These are phyloP conservation scores for Melieria picta DNA, from an alignment of 2,888 invertebrate species.

Conservation along the genomic window DNA sequence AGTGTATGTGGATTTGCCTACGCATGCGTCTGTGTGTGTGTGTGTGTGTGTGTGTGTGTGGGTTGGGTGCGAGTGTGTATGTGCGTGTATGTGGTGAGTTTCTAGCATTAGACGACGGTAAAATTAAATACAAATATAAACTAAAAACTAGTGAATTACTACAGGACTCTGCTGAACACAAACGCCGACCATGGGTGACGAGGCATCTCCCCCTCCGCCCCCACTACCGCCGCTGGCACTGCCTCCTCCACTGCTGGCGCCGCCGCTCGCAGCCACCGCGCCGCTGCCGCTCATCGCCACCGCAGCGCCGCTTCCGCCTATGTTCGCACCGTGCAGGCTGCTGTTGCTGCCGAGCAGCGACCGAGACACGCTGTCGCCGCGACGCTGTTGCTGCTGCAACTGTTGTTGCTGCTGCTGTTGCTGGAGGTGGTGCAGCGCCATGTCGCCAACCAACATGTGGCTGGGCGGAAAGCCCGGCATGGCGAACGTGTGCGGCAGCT, in stretches of 20 bases:
- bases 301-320: constrained; percentile 34
- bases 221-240: constrained; percentile 43
- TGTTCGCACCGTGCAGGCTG: constrained; percentile 24
- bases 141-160: constrained; percentile 76
- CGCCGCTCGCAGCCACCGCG: constrained; percentile 6
- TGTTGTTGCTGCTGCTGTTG: constrained; percentile 43
- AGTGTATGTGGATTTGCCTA: not conserved
- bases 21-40: not conserved
- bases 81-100: constrained; percentile 8
- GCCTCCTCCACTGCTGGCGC: constrained; percentile 32
- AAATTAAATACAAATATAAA: constrained; percentile 26
- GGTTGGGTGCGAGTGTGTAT: not conserved
- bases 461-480: constrained; percentile 42
- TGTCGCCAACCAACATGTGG: constrained; percentile 35
- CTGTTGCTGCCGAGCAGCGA: constrained; percentile 28
- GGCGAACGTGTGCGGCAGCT: constrained; percentile 42
- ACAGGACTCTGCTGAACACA: constrained; percentile 94
- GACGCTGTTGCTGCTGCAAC: constrained; percentile 44
- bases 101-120: constrained; percentile 2
- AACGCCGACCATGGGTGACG: constrained; percentile 87
- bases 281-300: constrained; percentile 9
- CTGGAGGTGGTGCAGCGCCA: constrained; percentile 33
- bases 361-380: constrained; percentile 38
- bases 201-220: constrained; percentile 67
- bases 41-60: constrained; percentile 2